These are phyloP conservation scores for Eurytoma adleriae DNA, from an alignment of 2,888 invertebrate species.

Conservation along the genomic window DNA sequence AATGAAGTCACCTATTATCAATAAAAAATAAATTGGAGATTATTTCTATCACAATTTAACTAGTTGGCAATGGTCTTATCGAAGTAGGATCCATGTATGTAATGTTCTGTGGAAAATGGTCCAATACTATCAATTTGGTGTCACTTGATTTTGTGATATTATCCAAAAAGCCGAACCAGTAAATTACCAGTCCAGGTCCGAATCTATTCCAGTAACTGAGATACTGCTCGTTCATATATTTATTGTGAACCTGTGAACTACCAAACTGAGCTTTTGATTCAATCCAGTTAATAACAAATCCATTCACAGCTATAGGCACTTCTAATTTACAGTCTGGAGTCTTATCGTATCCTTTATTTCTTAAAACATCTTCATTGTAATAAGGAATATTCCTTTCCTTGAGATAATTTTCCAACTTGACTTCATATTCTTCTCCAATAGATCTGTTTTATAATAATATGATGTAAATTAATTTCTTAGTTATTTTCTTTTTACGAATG, in stretches of 20 bases:
- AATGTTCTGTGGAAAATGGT: constrained; percentile 82
- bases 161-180: constrained; percentile 94
- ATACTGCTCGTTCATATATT: constrained; percentile 90
- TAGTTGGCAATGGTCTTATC: constrained; percentile 26
- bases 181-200: constrained; percentile 95
- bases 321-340: constrained; percentile 96
- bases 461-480: constrained; percentile 20
- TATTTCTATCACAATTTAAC: not conserved
- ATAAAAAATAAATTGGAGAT: constrained; percentile 22
- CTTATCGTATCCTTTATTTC: constrained; percentile 93
- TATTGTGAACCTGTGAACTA: constrained; percentile 87
- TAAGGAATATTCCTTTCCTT: constrained; percentile 80
- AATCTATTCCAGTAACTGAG: constrained; percentile 95
- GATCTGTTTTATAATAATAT: constrained; percentile 77
- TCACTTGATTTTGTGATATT: constrained; percentile 77
- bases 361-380: constrained; percentile 87
- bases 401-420: constrained; percentile 82
- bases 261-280: constrained; percentile 98
- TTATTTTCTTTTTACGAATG: not conserved
- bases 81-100: constrained; percentile 73
- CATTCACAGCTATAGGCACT: constrained; percentile 91
- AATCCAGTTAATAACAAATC: constrained; percentile 94
- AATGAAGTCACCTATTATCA: not conserved
- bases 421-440: constrained; percentile 91
- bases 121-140: constrained; percentile 79